Conservation (phyloP, 2,797 vertebrate species). For the Nyctibius grandis region DNA sequence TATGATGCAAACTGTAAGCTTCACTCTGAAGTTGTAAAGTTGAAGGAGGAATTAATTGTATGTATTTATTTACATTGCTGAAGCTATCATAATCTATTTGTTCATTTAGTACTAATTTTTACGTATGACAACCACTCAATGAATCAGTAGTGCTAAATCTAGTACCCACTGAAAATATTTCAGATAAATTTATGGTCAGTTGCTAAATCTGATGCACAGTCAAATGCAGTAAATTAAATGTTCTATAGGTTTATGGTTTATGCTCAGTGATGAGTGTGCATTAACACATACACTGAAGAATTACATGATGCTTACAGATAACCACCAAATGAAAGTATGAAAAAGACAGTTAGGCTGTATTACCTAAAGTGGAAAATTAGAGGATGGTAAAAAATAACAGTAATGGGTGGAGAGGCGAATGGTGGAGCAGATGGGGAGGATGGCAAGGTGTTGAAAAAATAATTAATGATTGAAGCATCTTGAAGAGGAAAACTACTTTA, state of each 20-base stretch:
- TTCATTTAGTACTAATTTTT: constrained; percentile 18
- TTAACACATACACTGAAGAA: not conserved
- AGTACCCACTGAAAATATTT: not conserved
- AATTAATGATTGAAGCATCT: not conserved
- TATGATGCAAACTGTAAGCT: not conserved
- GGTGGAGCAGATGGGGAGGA: not conserved
- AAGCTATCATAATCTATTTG: not conserved
- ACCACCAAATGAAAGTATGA: not conserved
- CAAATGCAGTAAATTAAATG: not conserved
- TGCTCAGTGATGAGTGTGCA: not conserved
- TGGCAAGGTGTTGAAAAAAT: not conserved
- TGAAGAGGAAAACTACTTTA: constrained; percentile 12
- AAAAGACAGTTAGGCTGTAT: not conserved
- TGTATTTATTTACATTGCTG: not conserved
- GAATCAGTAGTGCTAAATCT: not conserved
- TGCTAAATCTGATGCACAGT: not conserved
- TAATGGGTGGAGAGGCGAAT: not conserved
- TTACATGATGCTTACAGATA: not conserved
- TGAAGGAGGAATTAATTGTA: not conserved
- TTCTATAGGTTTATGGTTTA: not conserved
- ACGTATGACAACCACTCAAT: not conserved
- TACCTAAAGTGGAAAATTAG: not conserved
- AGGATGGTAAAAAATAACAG: not conserved
- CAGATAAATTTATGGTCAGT: not conserved
- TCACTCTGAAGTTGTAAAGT: not conserved